These are phyloP conservation scores for Limnephilus marmoratus DNA, from an alignment of 2,888 invertebrate genomes.

Conservation along the genomic window DNA sequence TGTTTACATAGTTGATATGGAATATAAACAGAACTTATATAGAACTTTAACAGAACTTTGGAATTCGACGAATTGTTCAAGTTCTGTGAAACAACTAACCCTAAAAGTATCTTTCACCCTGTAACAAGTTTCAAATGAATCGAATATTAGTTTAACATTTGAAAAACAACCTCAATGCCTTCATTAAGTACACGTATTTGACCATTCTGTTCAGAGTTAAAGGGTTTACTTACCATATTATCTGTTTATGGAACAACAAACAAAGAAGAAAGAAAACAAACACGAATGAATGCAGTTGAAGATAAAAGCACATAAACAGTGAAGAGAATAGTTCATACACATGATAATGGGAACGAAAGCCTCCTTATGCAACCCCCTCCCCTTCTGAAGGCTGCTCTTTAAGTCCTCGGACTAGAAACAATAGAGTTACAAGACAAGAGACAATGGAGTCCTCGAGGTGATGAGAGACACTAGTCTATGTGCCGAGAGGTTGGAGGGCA, in stretches of 20 bases:
- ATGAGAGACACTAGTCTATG: constrained; percentile 9
- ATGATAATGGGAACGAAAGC: not conserved
- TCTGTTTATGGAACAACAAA: not conserved
- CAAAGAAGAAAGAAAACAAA: not conserved
- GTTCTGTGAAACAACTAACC: too few species aligned
- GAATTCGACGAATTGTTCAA: too few species aligned
- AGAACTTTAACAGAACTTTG: too few species aligned
- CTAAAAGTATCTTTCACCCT: too few species aligned
- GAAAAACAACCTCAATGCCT: not conserved
- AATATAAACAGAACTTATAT: too few species aligned
- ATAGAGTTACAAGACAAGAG: constrained; percentile 13
- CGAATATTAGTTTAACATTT: not conserved
- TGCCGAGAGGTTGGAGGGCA: not conserved
- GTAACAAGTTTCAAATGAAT: not conserved
- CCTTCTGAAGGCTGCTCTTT: not conserved
- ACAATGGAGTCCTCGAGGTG: constrained; percentile 17
- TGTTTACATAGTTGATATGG: too few species aligned
- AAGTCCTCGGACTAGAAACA: constrained; percentile 14
- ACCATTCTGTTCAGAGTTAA: not conserved
- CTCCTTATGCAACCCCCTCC: not conserved
- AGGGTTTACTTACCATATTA: not conserved
- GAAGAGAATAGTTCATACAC: not conserved
- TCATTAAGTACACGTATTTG: not conserved
- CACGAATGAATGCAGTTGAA: not conserved
- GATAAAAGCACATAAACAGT: not conserved